Base-by-base conservation (phyloP, 53 echinoderm and acorn worm species). In the Holothuria scabra region DNA sequence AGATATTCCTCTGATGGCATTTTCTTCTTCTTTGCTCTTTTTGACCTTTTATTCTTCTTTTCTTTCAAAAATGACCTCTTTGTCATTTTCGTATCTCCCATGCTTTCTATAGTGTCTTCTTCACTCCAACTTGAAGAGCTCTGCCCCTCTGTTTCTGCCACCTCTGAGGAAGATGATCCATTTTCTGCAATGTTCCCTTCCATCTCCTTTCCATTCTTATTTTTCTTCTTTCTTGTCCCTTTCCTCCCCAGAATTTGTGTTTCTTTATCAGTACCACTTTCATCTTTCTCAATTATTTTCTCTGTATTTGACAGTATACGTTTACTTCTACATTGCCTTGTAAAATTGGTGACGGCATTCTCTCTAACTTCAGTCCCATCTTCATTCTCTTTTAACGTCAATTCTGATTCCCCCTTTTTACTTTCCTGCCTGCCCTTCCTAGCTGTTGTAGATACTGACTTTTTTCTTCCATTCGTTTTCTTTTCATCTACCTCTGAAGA, bases 341-440 rank as follows among this genome's bases (percentile, higher is more conserved):
- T 72, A 46, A 59, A 46, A 63, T 1, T 59, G 10, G 29, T 74
- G 32, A 10, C 14, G 44, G 63, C 29, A 49, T 81, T 66, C 48
- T 66, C 64, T 19, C 71, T 67, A 4, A 70, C 83, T 34, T 71
- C 83, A 14, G 57, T 23, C 16, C 61, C 59, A 46, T 41, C 28
- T 32, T 13, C 29, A 29, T 48, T 23, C 20, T 30, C 38, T 41
- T 35, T 44, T 21, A 28, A 68, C 13, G 30, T n/a, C 20, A 10
- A 24, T 55, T 24, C 52, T 4, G 24, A 24, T 25, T 79, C 74
- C n/a, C 71, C 63, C 22, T 20, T 63, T 18, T 21, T 41, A 59
- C 28, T 72, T 52, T 41, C 18, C 21, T 8, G 22, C 14, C 46
- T 79, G 5, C 58, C 26, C 24, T 16, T 46, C 49, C 31, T 4